Evolutionary conservation across 2,113 vertebrate species (phyloP).

Genomic region (Talpa occidentalis): DNA sequence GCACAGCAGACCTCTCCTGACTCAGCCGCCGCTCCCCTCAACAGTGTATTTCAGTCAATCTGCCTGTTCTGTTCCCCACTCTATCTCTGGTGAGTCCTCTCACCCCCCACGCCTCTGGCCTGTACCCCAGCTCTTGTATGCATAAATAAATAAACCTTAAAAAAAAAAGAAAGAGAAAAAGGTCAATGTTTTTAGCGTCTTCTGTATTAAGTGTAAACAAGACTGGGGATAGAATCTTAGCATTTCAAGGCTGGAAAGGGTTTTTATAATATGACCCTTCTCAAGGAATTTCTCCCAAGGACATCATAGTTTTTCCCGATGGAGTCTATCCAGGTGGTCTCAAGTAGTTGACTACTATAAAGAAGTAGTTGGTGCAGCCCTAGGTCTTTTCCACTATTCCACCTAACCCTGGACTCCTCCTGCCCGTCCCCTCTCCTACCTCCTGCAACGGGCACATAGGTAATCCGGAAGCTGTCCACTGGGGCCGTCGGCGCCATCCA

Average conservation of each 20-base stretch:
- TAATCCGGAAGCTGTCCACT: slow-evolving; percentile 92
- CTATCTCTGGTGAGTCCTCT: no score
- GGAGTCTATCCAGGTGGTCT: not conserved
- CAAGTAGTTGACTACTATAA: no score
- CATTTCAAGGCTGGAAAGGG: not conserved
- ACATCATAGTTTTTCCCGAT: not conserved
- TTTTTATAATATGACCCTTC: not conserved
- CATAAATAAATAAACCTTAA: no score
- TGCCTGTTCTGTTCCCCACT: no score
- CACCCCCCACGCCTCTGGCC: no score
- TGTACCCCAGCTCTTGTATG: no score
- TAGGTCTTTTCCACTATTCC: not conserved
- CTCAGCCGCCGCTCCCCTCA: no score
- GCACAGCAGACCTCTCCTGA: no score
- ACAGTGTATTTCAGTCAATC: no score
- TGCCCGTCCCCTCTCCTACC: slow-evolving; percentile 84
- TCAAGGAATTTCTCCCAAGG: not conserved
- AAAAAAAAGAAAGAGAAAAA: not conserved
- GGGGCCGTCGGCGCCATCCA: slow-evolving; percentile 90
- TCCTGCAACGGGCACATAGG: slow-evolving; percentile 91
- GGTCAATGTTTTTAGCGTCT: not conserved
- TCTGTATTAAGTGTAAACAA: not conserved
- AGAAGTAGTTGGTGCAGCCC: not conserved
- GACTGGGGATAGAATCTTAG: not conserved
- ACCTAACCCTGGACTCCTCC: not conserved